A percentile compares a stretch with the other conserved stretches of the same genome.
phyloP scores from a whole-genome alignment of 2,113 vertebrate species.

The Talpa occidentalis region DNA sequence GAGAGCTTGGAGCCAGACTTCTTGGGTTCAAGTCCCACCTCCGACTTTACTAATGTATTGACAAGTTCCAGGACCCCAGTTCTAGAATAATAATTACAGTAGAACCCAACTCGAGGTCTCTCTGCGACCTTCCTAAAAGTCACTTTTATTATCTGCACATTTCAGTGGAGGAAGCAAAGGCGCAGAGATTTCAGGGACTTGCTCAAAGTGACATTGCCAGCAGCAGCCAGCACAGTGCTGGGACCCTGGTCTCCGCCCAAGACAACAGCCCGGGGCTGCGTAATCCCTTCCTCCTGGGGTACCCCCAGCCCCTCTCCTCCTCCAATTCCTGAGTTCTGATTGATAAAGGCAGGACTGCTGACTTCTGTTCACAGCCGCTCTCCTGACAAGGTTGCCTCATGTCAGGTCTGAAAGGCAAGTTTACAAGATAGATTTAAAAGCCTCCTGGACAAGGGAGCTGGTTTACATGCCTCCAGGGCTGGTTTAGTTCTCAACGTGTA shows the following conservation, averaged over 20 bases:
- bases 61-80: neutral
- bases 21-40: neutral
- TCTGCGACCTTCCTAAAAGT: no score
- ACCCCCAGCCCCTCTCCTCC: fast-evolving
- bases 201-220: neutral
- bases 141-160: no score
- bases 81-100: neutral
- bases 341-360: neutral
- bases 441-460: neutral
- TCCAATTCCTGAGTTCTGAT: fast-evolving
- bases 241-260: neutral
- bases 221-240: neutral
- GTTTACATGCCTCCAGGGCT: constrained; percentile 43
- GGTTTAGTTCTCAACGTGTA: neutral
- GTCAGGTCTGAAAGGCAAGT: constrained; percentile 49
- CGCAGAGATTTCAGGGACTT: neutral
- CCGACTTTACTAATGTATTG: neutral
- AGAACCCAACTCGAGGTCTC: no score
- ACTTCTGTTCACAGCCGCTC: neutral
- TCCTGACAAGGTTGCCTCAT: neutral
- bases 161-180: neutral
- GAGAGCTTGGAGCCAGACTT: neutral
- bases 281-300: neutral
- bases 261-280: neutral
- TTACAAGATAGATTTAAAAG: constrained; percentile 38